Base-by-base conservation (phyloP, 2,113 vertebrate genomes). In the Gymnorhina tibicen region DNA sequence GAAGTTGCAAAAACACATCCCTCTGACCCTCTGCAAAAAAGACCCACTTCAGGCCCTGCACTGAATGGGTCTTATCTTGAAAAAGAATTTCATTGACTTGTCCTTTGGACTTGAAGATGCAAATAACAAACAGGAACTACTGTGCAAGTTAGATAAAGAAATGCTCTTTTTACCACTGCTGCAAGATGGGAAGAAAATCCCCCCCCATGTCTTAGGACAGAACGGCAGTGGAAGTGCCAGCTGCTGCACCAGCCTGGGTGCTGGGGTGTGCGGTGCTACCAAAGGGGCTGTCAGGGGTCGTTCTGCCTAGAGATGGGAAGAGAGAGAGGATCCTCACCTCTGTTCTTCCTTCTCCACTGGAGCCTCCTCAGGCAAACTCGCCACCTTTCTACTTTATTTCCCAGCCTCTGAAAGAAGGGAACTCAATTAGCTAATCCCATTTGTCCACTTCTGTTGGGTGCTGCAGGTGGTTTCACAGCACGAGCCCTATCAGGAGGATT, bases 181-280 rank as follows among this genome's bases (percentile, higher is more conserved):
- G 50, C 47, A 66, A 32, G 90, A 60, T 8, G 16, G 49, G 55
- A 75, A 79, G 47, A 64, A 56, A 42, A 27, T 32, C 7, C 56
- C 16, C 23, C 11, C 70, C 19, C 6, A 32, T 19, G 33, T 24
- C 32, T 76, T 20, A 15, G 18, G 35, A 32, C 6, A 19, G n/a
- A 63, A 33, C 4, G 16, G 52, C 56, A 56, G 41, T 52, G 56
- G 11, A 14, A 23, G 11, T 10, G 13, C 35, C 33, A 33, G 69
- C 33, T 91, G 55, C 55, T 58, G 52, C 42, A 11, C 21, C 52
- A 59, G 66, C 22, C 39, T 0, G 2, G 16, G 21, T 24, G 21
- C 44, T 0, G 0, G 27, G 23, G 17, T 2, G 5, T 2, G 1
- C 0, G 0, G n/a, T 22, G 32, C 55, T 50, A 7, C 42, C 0